phyloP scores from a whole-genome alignment of 1,140 invertebrate genomes.

The Orius insidiosus region DNA sequence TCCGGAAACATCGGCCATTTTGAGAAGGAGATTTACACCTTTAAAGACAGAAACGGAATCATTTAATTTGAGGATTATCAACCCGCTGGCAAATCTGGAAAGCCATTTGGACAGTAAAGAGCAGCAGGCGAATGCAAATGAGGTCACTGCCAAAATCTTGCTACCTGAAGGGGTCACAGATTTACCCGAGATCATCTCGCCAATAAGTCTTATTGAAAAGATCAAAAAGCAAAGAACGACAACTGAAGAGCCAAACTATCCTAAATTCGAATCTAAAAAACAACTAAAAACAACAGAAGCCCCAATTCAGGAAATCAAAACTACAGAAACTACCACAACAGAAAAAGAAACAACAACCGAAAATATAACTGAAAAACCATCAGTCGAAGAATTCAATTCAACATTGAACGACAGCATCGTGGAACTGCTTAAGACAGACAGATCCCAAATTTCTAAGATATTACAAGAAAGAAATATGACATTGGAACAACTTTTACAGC shows the following conservation, averaged over 20 bases:
- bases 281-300: slow-evolving; percentile 10
- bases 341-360: slow-evolving; percentile 9
- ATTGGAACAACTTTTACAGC: slow-evolving; percentile 49
- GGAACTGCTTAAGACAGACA: slow-evolving; percentile 34
- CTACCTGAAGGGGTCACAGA: slow-evolving; percentile 13
- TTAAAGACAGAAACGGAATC: neutral
- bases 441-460: slow-evolving; percentile 29
- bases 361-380: slow-evolving; percentile 3
- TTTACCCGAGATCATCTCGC: slow-evolving; percentile 13
- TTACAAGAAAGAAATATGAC: slow-evolving; percentile 62
- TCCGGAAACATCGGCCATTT: slow-evolving; percentile 21
- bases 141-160: slow-evolving; percentile 1
- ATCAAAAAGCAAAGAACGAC: slow-evolving; percentile 7
- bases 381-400: slow-evolving; percentile 2
- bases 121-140: neutral
- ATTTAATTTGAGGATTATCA: neutral
- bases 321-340: neutral
- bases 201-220: slow-evolving; percentile 14
- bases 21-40: slow-evolving; percentile 10
- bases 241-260: slow-evolving; percentile 12
- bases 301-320: neutral
- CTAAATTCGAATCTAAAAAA: slow-evolving; percentile 10
- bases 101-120: too few species aligned
- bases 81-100: slow-evolving; percentile 1
- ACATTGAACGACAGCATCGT: slow-evolving; percentile 36